Conservation (phyloP, 2,888 invertebrate species). For the Apomyelois bistriatella region DNA sequence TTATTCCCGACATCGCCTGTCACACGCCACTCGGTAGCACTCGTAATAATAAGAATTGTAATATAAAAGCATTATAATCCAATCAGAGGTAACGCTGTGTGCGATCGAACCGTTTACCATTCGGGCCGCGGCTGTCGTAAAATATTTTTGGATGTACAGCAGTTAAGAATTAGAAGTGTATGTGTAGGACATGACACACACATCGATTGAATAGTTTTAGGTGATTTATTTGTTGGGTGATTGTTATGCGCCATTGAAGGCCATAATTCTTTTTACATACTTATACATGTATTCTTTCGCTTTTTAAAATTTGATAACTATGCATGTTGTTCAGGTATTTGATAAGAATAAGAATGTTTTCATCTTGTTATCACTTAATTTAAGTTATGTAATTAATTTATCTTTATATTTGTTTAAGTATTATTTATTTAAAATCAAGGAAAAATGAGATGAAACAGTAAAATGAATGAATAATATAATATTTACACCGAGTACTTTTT, state of each 20-base stretch:
- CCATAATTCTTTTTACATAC: constrained; percentile 30
- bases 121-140: constrained; percentile 65
- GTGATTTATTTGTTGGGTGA: constrained; percentile 10
- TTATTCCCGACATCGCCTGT: constrained; percentile 64
- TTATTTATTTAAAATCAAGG: too few relatives aligned
- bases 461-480: too few relatives aligned
- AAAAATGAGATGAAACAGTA: too few relatives aligned
- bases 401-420: too few relatives aligned
- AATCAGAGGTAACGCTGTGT: constrained; percentile 68
- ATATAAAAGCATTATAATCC: constrained; percentile 79
- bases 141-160: constrained; percentile 62
- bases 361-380: too few relatives aligned
- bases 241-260: constrained; percentile 23
- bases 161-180: constrained; percentile 61
- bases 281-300: not conserved
- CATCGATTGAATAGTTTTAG: constrained; percentile 28
- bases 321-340: not conserved
- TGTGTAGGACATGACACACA: constrained; percentile 44
- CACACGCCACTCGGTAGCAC: constrained; percentile 67
- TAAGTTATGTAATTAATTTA: too few relatives aligned
- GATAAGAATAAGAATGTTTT: too few relatives aligned
- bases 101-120: constrained; percentile 75
- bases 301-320: not conserved
- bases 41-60: constrained; percentile 75
- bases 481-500: too few relatives aligned